phyloP scores from a whole-genome alignment of 2,113 vertebrate genomes.

The Acrocephalus arundinaceus region DNA sequence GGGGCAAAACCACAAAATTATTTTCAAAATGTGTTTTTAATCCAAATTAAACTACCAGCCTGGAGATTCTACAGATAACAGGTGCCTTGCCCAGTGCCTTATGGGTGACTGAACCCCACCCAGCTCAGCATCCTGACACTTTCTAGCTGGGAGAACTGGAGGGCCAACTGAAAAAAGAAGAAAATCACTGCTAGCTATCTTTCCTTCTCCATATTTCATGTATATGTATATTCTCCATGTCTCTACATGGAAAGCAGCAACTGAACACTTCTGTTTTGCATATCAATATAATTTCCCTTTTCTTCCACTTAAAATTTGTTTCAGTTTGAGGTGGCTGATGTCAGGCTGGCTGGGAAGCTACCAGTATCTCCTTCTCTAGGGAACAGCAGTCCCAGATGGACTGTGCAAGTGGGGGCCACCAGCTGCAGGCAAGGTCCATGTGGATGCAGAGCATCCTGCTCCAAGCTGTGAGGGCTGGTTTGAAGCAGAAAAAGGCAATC shows the following conservation, averaged over 20 bases:
- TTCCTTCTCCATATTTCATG: neutral
- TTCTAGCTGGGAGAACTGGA: neutral
- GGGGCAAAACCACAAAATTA: neutral
- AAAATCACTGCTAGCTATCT: neutral
- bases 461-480: neutral
- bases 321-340: neutral
- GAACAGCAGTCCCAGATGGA: neutral
- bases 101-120: neutral
- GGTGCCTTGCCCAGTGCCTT: neutral
- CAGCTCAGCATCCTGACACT: neutral
- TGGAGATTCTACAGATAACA: neutral
- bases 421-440: neutral
- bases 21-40: neutral
- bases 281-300: neutral
- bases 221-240: no score
- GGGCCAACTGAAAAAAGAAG: neutral
- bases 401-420: neutral
- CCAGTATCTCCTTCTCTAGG: neutral
- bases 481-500: neutral
- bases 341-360: neutral
- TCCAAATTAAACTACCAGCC: neutral
- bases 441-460: neutral
- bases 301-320: neutral
- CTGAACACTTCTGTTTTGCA: neutral
- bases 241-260: neutral